A percentile compares a stretch with the other conserved stretches of the same genome.
phyloP scores from a whole-genome alignment of 2,113 vertebrate genomes.

The Silurus glanis region DNA sequence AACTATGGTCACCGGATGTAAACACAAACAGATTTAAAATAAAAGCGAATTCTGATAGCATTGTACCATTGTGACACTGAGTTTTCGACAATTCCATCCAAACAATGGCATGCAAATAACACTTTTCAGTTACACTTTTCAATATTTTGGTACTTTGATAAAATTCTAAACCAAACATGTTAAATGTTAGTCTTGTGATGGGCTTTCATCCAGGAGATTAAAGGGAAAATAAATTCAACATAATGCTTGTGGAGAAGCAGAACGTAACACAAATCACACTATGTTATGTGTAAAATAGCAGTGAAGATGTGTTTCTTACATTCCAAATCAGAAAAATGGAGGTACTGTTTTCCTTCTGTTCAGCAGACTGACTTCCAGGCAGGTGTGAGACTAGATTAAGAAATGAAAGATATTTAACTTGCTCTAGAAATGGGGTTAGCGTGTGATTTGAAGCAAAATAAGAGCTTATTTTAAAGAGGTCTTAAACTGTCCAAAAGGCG shows the following conservation, averaged over 20 bases:
- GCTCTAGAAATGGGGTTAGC: constrained; percentile 54
- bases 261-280: not conserved
- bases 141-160: not conserved
- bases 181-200: not conserved
- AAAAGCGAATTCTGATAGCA: not conserved
- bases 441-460: constrained; percentile 53
- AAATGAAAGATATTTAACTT: constrained; percentile 53
- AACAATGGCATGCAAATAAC: not conserved
- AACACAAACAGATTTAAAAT: not conserved
- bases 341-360: constrained; percentile 48
- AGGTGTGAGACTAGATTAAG: constrained; percentile 58
- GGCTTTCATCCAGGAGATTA: constrained; percentile 9
- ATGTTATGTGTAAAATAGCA: constrained; percentile 28
- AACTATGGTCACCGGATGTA: not conserved
- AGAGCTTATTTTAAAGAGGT: constrained; percentile 58
- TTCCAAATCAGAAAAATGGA: constrained; percentile 49
- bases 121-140: not conserved
- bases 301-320: constrained; percentile 45
- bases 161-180: not conserved
- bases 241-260: not conserved
- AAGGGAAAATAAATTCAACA: not conserved
- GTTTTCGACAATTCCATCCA: not conserved
- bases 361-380: constrained; percentile 48
- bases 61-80: not conserved
- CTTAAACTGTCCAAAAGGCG: constrained; percentile 53